Conservation (phyloP, 2,888 invertebrate genomes). For the Entomobrya multifasciata region DNA sequence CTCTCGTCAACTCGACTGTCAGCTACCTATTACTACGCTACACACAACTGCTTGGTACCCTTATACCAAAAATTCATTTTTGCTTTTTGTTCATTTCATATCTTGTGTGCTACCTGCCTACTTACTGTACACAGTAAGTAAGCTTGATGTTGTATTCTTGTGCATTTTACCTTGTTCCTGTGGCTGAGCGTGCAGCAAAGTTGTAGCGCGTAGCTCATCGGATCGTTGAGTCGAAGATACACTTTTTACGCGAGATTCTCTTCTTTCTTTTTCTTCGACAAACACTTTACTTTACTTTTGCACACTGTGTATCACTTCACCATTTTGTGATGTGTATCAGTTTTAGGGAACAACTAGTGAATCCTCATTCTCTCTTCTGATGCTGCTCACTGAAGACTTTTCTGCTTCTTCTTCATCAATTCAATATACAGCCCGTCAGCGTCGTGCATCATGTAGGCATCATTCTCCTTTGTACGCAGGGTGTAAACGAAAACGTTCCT, state of each 20-base stretch:
- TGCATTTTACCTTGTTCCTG: background rate
- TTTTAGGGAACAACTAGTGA: slow-evolving; percentile 31
- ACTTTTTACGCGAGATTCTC: slow-evolving; percentile 8
- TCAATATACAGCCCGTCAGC: slow-evolving; percentile 46
- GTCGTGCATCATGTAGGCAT: slow-evolving; percentile 59
- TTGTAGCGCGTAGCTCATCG: slow-evolving; percentile 29
- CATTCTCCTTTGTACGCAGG: slow-evolving; percentile 64
- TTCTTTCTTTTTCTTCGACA: slow-evolving; percentile 19
- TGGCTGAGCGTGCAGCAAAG: background rate
- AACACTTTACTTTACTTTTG: background rate
- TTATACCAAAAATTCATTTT: slow-evolving; percentile 23
- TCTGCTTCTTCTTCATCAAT: slow-evolving; percentile 33
- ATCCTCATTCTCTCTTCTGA: slow-evolving; percentile 52
- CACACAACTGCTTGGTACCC: slow-evolving; percentile 31
- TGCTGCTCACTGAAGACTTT: slow-evolving; percentile 19
- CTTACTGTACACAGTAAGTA: slow-evolving; percentile 13
- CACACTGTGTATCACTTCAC: no score
- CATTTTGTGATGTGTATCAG: slow-evolving; percentile 30
- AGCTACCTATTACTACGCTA: slow-evolving; percentile 44
- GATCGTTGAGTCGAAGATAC: slow-evolving; percentile 39
- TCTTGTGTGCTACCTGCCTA: slow-evolving; percentile 10
- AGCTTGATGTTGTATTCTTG: background rate
- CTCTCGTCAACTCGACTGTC: slow-evolving; percentile 51
- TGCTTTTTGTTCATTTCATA: background rate
- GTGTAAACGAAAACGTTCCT: slow-evolving; percentile 79